A percentile compares a stretch with the other conserved stretches of the same genome.
These are phyloP conservation scores for Myotis lucifugus DNA, from an alignment of 2,113 vertebrate genomes.

Conservation along the genomic window DNA sequence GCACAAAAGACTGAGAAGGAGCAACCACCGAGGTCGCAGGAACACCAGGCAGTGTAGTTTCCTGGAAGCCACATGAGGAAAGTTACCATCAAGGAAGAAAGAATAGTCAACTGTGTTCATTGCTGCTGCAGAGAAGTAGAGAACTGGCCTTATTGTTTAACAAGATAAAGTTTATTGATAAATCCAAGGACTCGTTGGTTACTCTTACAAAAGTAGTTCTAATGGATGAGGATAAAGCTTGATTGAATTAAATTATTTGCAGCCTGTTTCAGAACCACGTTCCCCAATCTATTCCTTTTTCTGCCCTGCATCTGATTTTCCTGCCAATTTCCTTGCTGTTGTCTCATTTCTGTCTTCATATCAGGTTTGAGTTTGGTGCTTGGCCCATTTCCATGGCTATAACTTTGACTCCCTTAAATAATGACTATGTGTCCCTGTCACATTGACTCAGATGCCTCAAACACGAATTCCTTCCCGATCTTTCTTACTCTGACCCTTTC, in stretches of 20 bases:
- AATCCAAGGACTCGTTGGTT: neutral
- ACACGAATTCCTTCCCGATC: neutral
- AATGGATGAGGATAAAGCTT: neutral
- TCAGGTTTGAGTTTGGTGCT: neutral
- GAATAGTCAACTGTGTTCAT: neutral
- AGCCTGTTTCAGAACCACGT: neutral
- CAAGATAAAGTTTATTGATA: neutral
- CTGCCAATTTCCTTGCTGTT: neutral
- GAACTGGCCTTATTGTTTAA: neutral
- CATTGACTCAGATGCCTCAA: neutral
- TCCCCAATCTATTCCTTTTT: neutral
- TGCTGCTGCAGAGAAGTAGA: neutral
- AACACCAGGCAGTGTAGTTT: neutral
- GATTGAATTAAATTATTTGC: neutral
- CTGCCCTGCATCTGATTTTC: neutral
- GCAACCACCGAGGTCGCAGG: neutral
- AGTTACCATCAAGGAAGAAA: neutral
- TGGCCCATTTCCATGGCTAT: neutral
- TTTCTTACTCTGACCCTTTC: neutral
- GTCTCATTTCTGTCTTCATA: neutral
- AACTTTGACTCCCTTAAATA: neutral
- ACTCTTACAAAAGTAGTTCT: neutral
- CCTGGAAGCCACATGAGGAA: neutral
- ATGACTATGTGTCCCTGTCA: neutral
- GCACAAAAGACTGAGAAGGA: neutral